These are phyloP conservation scores for Oligia strigilis DNA, from an alignment of 2,888 invertebrate species.

Conservation along the genomic window DNA sequence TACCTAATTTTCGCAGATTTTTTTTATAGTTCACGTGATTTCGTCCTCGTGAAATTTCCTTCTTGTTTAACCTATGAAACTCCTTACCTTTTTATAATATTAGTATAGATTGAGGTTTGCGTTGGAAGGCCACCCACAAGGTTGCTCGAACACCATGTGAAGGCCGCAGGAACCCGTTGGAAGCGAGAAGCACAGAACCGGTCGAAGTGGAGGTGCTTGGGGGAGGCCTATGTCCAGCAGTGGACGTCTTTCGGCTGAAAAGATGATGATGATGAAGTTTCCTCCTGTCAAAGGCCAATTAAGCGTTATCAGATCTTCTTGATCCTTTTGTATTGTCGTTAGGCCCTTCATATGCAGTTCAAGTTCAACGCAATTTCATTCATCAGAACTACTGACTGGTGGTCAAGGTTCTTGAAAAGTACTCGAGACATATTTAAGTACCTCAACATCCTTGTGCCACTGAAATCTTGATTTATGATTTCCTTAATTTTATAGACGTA, in stretches of 20 bases:
- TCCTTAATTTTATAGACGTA: slow-evolving; percentile 41
- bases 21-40: neutral
- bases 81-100: neutral
- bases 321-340: neutral
- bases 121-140: no score
- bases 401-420: slow-evolving; percentile 7
- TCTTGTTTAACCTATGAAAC: neutral
- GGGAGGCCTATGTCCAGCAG: no score
- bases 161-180: no score
- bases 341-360: neutral
- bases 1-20: neutral
- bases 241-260: no score
- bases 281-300: neutral
- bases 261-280: no score
- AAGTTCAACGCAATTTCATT: neutral
- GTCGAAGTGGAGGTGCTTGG: no score
- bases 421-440: neutral
- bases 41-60: neutral
- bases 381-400: neutral
- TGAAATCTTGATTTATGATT: slow-evolving; percentile 44
- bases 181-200: no score
- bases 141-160: no score
- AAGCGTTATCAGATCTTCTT: neutral
- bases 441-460: slow-evolving; percentile 24
- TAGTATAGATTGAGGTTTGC: neutral